Evolutionary conservation across 2,888 invertebrate genomes (phyloP), one percentile per base, ranked within the genome.

Genomic region (Podotricha telesiphe): DNA sequence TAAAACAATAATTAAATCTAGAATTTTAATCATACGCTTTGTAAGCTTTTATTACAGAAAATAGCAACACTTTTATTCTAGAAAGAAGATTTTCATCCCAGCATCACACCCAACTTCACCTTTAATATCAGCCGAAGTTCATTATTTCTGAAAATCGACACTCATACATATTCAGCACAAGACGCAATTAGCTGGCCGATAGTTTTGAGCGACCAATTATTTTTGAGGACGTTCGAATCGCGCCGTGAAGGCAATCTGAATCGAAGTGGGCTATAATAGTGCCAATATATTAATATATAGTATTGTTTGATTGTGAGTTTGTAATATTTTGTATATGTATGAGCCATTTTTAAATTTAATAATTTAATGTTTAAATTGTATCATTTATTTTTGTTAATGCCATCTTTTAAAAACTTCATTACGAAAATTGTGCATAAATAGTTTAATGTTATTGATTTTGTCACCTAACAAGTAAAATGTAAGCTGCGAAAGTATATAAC

Each of bases 141-240:
- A 76, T 78, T 73, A 76, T 68, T 53, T 62, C 50, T 69, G 66
- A 70, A 70, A 77, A 78, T 87, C 87, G 83, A 85, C 82, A 72
- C 82, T 86, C 88, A 89, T 89, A 74, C 85, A 89, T 89, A 89
- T 89, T 89, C 88, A 86, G 69, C 67, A 71, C 80, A 82, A 62
- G 62, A 62, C 84, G 84, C 87, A 88, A 89, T 89, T 89, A 89
- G 87, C 80, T 78, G 79, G 75, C 78, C 80, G 78, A 80, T 80
- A 82, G 82, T 82, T 80, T 79, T 80, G 79, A 81, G 80, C 83
- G 80, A 82, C 84, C 89, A 87, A 89, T 89, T 87, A 89, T 87
- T 87, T 86, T 85, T 85, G 81, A 80, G 82, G 82, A 81, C 83
- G 81, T 76, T 77, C 79, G 75, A 78, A 83, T 59, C 59, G 37